Evolutionary conservation across 1,140 invertebrate genomes (phyloP).

Genomic region (Gyrodactylus salaris): DNA sequence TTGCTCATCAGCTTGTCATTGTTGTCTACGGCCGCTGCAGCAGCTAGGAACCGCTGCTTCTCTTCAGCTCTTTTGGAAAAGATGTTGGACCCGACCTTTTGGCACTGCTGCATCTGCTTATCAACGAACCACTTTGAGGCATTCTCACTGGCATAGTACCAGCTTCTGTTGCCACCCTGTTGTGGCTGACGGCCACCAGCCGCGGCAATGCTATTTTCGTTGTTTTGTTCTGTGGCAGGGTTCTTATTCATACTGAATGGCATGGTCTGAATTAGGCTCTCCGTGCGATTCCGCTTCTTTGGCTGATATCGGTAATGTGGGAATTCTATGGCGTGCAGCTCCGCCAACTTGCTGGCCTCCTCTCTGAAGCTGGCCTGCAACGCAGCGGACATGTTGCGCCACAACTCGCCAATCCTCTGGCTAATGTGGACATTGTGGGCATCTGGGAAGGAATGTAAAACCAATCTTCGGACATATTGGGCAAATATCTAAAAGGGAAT

Average conservation of each 20-base stretch:
- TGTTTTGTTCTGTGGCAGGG: neutral
- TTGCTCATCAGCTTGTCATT: neutral
- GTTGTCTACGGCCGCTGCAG: neutral
- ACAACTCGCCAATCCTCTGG: neutral
- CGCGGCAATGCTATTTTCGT: no score
- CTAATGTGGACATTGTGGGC: conserved; percentile 1
- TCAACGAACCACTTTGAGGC: neutral
- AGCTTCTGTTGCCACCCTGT: neutral
- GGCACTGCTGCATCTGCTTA: neutral
- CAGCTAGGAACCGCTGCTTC: neutral
- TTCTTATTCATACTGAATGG: neutral
- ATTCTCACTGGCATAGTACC: neutral
- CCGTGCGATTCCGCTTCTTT: neutral
- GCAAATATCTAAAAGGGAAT: conserved; percentile 1
- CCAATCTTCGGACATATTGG: neutral
- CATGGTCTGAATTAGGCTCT: neutral
- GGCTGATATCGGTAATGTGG: conserved; percentile 4
- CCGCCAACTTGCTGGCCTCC: neutral
- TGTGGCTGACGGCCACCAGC: no score
- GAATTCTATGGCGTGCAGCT: conserved; percentile 3
- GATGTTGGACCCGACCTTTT: neutral
- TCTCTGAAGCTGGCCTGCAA: neutral
- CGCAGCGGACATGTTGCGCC: neutral
- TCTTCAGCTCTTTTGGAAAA: neutral
- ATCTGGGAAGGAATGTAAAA: neutral